Conservation (phyloP, 2,797 vertebrate species). For the Sebastes minor region DNA sequence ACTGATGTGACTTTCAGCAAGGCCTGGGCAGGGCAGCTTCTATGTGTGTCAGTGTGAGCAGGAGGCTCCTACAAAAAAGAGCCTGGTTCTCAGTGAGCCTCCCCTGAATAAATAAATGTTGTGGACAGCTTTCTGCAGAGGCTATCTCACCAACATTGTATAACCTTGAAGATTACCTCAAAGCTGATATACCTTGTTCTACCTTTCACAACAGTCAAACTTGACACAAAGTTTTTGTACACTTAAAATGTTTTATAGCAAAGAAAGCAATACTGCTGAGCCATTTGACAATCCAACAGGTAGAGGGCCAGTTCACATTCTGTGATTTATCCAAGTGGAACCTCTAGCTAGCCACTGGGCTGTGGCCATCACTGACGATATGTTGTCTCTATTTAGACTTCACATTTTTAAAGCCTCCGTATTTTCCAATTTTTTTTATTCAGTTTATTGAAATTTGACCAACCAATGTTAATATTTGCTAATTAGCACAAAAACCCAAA, state of each 20-base stretch:
- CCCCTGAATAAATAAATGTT: not conserved
- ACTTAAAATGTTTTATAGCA: not conserved
- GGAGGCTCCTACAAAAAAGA: too few relatives aligned
- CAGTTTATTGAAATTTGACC: not conserved
- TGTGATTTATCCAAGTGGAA: not conserved
- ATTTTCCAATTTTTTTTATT: not conserved
- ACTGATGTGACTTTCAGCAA: too few relatives aligned
- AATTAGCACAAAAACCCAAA: not conserved
- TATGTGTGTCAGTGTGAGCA: too few relatives aligned
- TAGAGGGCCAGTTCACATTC: not conserved
- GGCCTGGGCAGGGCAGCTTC: too few relatives aligned
- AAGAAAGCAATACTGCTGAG: not conserved
- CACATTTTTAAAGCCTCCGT: not conserved
- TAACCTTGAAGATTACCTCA: not conserved
- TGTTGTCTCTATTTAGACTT: not conserved
- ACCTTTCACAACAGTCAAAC: not conserved
- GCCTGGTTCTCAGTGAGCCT: not conserved
- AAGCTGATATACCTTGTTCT: not conserved
- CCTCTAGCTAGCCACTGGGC: too few relatives aligned
- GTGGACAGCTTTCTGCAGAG: not conserved
- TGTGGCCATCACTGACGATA: not conserved
- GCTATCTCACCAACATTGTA: not conserved
- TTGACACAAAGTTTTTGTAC: too few relatives aligned
- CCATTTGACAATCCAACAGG: not conserved
- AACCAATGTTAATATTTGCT: not conserved